phyloP scores from a whole-genome alignment of 2,888 invertebrate species.

The Tipula confusa region DNA sequence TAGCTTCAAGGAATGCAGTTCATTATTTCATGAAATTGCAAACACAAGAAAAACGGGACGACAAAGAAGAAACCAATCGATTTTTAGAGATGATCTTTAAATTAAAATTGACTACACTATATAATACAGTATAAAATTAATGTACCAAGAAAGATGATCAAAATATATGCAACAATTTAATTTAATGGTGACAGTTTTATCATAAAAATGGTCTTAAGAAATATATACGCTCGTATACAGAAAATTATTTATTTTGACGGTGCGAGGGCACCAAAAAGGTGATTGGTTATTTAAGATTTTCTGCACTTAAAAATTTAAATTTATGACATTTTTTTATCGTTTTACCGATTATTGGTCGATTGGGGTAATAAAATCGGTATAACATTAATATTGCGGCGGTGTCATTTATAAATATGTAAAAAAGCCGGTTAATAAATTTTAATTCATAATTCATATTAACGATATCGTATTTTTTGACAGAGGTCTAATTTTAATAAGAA shows the following conservation, averaged over 20 bases:
- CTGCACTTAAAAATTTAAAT: neutral
- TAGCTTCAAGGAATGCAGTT: slow-evolving; percentile 3
- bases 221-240: neutral
- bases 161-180: neutral
- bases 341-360: neutral
- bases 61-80: neutral
- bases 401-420: neutral
- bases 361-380: neutral
- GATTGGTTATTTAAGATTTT: slow-evolving; percentile 16
- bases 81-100: neutral
- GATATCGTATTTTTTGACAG: neutral
- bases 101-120: neutral
- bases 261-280: slow-evolving; percentile 1
- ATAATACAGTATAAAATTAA: neutral
- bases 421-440: neutral
- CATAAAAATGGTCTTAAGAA: neutral
- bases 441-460: neutral
- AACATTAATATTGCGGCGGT: neutral
- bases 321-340: neutral
- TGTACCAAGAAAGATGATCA: neutral
- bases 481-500: too few species aligned
- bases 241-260: neutral
- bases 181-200: slow-evolving; percentile 14
- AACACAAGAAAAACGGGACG: neutral
- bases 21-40: neutral